Base-by-base conservation (phyloP, 2,888 invertebrate genomes). In the Amblyjoppa fuscipennis region DNA sequence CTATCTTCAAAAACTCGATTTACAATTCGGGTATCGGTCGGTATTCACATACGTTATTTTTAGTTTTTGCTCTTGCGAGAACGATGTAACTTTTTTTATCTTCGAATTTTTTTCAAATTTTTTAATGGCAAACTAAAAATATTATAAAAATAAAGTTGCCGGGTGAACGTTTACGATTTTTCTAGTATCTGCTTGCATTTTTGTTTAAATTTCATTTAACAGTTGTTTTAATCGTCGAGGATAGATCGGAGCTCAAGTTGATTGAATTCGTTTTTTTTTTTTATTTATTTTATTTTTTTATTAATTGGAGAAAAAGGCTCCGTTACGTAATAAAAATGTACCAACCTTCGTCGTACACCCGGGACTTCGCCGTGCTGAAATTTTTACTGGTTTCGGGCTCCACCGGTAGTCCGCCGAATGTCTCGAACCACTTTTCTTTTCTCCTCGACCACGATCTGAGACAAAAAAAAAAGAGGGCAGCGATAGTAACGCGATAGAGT, bases 311-410 rank as follows among this genome's bases (percentile, higher is more conserved):
- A 4, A 31, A 31, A 64, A 64, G 31, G 2, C 34, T 16, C 34
- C 2, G 28, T 31, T 28, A 61, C 34, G 34, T 53, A 13, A 71
- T 73, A 68, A 16, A 84, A 34, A 59, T 79, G 34, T 68, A 81
- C 88, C 82, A 86, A 93, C 93, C 93, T 93, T 88, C 87, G 71
- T 90, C 87, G 82, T 90, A 87, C 81, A 90, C 89, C 66, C 82
- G 89, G 53, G 91, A 91, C 87, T 91, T 91, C 53, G 92, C 89
- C 89, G 92, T 92, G 83, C 87, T 89, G 89, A 91, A 91, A 84
- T 87, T 84, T 69, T 88, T 81, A 34, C 83, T 86, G 51, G 86
- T 83, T 82, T 91, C 90, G 61, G 80, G 85, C 75, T 87, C 88
- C 28, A 83, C 86, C 64, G 90, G 87, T 73, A 87, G 45, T 7